Evolutionary conservation across 1,140 invertebrate species (phyloP), one percentile per base, ranked within the genome.

Genomic region (Cotesia glomerata): DNA sequence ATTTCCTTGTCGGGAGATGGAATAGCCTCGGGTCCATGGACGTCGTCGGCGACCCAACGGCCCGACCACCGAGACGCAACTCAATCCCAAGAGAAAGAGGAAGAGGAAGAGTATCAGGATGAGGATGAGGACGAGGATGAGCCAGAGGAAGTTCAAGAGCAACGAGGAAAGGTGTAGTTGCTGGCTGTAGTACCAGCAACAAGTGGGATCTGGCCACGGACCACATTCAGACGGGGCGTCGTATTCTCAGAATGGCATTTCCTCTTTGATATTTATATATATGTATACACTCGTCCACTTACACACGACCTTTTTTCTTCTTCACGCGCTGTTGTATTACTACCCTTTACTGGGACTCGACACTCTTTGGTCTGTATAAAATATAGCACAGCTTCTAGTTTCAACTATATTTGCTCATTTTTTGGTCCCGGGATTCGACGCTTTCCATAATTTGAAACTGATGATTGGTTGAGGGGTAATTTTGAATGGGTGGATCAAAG

Each of bases 261-360:
- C 59, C 61, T 51, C 18, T 14, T 51, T 51, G 63, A 14, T 59
- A 2, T 56, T 3, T 58, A 54, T 18, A 51, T 58, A 69, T 61
- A 26, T 72, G 35, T 68, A 32, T n/a, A 32, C 9, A 18, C 39
- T 9, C 8, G 11, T 11, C 7, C 8, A 45, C 8, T 9, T 45
- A 45, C 39, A 45, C 39, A 11, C 39, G 7, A 9, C 39, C 11
- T 7, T 45, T 9, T 8, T 45, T 11, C 39, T 26, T 26, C 26
- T 3, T 26, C 26, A 26, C 26, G 3, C 26, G 26, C 26, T 26
- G 26, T 2, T 26, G 26, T 26, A 45, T 45, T 45, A 73, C 67
- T 73, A 62, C 71, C 18, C 71, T 58, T 64, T 49, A 16, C 64
- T 45, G 45, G 52, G 26, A 39, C 34, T 72, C 39, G 7, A 45